Evolutionary conservation across 1,140 invertebrate genomes (phyloP), one percentile per base, ranked within the genome.

Genomic region (Bicyclus anynana): DNA sequence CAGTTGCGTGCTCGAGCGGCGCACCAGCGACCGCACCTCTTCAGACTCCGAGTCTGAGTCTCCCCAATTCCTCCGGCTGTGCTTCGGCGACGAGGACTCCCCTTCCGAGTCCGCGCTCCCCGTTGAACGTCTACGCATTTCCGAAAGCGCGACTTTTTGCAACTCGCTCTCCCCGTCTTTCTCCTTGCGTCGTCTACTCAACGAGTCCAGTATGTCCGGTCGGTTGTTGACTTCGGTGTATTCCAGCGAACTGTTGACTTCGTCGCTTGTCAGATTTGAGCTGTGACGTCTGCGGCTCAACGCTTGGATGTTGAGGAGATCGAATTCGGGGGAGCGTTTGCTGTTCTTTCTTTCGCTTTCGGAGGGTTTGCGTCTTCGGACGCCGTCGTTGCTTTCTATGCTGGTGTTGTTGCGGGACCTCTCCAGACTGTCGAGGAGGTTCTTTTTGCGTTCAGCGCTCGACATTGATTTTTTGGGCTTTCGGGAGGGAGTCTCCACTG

Each of bases 1-100:
- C 52, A 89, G 67, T 65, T 85, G 84, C 21, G 79, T 56, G 53
- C 80, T 78, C 16, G 89, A 90, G 14, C 85, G 73, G n/a, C 80
- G 76, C 21, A 90, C 77, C 13, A 93, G 79, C 67, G 92, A 83
- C 37, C 90, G 84, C 38, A 92, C 87, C 62, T 92, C 92, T 50
- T 93, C 92, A 16, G 91, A 69, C 78, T 94, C 93, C n/a, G 92
- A 93, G 62, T 93, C 93, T 35, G 91, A 92, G 62, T 93, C 92
- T 12, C 84, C 79, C 78, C 80, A 84, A 47, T 69, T 71, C 27
- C 76, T 60, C 5, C 76, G 47, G 26, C 74, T 79, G 59, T 81
- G 80, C 60, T 85, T 84, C 46, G 77, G 74, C 18, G 79, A 77
- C 48, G 80, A 80, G 9, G 81, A 75, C 20, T 79, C 77, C 10